A percentile compares a stretch with the other conserved stretches of the same genome.
Conservation (phyloP, 2,113 vertebrate species). For the Malurus melanocephalus region DNA sequence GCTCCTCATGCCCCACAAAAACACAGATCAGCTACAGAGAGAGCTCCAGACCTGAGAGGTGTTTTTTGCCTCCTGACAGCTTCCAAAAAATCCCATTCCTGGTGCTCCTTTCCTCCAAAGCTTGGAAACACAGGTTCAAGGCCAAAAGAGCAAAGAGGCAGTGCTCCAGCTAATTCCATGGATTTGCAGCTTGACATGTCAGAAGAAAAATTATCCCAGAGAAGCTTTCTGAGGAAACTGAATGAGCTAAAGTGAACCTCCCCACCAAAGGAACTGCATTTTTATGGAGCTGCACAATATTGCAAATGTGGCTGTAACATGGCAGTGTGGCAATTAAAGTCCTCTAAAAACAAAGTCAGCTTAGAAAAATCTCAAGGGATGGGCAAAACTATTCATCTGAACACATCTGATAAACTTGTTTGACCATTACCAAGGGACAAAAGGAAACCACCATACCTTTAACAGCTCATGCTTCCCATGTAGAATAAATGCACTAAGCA, state of each 20-base stretch:
- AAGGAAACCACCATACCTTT: background rate
- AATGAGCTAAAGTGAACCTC: background rate
- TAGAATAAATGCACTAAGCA: background rate
- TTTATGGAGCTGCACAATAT: background rate
- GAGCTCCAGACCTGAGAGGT: fast-evolving
- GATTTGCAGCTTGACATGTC: background rate
- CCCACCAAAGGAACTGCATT: background rate
- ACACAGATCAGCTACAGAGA: background rate
- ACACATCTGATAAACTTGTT: background rate
- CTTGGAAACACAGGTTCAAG: background rate
- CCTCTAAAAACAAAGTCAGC: background rate
- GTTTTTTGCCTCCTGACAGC: background rate
- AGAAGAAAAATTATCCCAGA: background rate
- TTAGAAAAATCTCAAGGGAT: background rate
- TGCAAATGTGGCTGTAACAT: background rate
- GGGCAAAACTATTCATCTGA: background rate
- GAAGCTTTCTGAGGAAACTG: background rate
- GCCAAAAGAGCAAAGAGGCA: background rate
- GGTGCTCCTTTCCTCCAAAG: background rate
- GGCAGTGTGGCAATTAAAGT: background rate
- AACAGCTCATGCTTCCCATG: background rate
- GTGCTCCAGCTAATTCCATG: background rate
- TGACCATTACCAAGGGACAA: background rate
- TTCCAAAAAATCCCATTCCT: background rate
- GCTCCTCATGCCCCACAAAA: background rate